These are phyloP conservation scores for Meghimatium bilineatum DNA, from an alignment of 2,888 invertebrate species.

Conservation along the genomic window DNA sequence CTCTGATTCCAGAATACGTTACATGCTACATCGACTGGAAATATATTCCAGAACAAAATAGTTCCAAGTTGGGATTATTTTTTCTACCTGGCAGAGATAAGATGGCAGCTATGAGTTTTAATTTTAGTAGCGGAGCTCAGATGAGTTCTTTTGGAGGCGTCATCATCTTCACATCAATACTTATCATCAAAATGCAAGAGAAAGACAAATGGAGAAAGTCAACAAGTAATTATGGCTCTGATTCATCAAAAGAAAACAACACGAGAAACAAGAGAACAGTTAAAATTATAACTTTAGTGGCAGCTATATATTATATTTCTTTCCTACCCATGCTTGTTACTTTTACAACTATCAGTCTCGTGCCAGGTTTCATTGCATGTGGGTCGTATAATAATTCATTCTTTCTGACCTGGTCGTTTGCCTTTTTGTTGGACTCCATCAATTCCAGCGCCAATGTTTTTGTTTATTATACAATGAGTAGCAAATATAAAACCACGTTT, in stretches of 20 bases:
- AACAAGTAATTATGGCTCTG: neutral
- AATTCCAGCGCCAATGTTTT: slow-evolving; percentile 38
- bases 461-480: slow-evolving; percentile 33
- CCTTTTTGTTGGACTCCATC: slow-evolving; percentile 6
- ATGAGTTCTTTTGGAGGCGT: neutral
- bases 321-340: slow-evolving; percentile 19
- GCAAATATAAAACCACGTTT: slow-evolving; percentile 24
- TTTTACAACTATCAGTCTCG: neutral
- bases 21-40: slow-evolving; percentile 28
- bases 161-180: neutral
- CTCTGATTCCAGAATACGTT: slow-evolving; percentile 20
- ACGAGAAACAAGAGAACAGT: neutral
- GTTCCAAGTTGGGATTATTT: slow-evolving; percentile 19
- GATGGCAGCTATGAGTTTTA: neutral
- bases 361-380: slow-evolving; percentile 6
- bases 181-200: slow-evolving; percentile 13
- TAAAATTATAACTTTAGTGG: slow-evolving; percentile 1
- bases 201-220: slow-evolving; percentile 22
- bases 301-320: slow-evolving; percentile 11
- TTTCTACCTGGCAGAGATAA: slow-evolving; percentile 16
- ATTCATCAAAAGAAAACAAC: neutral
- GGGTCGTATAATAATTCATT: slow-evolving; percentile 4
- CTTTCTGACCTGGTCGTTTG: slow-evolving; percentile 22
- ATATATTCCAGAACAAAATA: neutral
- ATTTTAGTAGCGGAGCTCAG: neutral